Base-by-base conservation (phyloP, 1,140 invertebrate species). In the Brevipalpus yothersi region DNA sequence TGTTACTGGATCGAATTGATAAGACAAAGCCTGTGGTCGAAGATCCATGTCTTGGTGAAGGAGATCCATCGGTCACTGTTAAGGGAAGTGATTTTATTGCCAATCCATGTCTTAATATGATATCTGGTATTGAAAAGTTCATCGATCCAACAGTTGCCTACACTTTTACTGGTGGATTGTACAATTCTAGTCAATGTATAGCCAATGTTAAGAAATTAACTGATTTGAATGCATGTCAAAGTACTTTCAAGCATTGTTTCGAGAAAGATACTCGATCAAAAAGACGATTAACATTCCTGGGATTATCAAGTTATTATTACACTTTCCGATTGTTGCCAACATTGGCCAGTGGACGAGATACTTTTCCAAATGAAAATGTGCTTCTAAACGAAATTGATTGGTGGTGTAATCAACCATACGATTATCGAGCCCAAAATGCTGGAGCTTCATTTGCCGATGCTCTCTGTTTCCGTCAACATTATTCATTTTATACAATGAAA, bases 381-480 rank as follows among this genome's bases (percentile, higher is more conserved):
- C 17, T 19, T 2, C n/a, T 51, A 1, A 2, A 51, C 3, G n/a
- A 51, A 51, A 19, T 51, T 9, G 21, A 51, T 17, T 19, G 21
- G n/a, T 51, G 49, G 49, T 51, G 49, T 51, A 51, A n/a, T 10
- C n/a, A n/a, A 19, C 49, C 12, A 3, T 17, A 17, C 15, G 41
- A 12, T 7, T 10, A 60, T 10, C 23, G 53, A 0, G 21, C 41
- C 4, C 45, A 21, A 23, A 13, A 17, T 15, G n/a, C 60, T 10
- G 41, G 41, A 19, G 9, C 10, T 10, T 60, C 56, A 42, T 62
- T 57, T 47, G 21, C 45, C 7, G 13, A 39, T 17, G 23, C 8
- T 7, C 47, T 55, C 7, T 62, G 61, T 49, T 62, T 62, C 51
- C 17, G 60, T 51, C 23, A 61, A 21, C 10, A 39, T 17, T 62